A percentile compares a stretch with the other conserved stretches of the same genome.
Evolutionary conservation across 1,140 invertebrate species (phyloP).

Genomic region (Listronotus bonariensis): DNA sequence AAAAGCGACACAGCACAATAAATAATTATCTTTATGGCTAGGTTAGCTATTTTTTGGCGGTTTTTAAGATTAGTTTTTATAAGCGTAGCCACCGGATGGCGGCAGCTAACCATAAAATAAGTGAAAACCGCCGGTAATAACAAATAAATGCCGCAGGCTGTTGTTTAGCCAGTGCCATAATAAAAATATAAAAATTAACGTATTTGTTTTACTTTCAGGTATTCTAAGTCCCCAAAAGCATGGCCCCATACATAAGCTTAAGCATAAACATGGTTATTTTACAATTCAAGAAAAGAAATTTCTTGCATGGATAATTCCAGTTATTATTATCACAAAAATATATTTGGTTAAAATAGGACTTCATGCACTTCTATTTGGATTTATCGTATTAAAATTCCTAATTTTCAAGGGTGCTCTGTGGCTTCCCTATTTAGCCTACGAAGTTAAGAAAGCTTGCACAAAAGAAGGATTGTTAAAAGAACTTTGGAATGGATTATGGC

Average conservation of each 20-base stretch:
- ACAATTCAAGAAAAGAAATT: constrained; percentile 23
- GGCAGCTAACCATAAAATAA: too few species aligned
- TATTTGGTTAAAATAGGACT: constrained; percentile 34
- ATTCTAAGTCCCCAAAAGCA: too few species aligned
- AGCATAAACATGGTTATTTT: constrained; percentile 7
- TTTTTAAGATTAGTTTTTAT: too few species aligned
- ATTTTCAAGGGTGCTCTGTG: constrained; percentile 33
- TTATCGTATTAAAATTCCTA: constrained; percentile 27
- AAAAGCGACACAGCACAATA: too few species aligned
- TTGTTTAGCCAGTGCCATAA: too few species aligned
- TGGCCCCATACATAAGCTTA: neutral
- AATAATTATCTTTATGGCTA: too few species aligned
- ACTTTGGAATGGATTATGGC: constrained; percentile 32
- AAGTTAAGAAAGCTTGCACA: constrained; percentile 27
- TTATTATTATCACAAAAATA: constrained; percentile 27
- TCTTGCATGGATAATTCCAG: constrained; percentile 23
- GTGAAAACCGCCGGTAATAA: too few species aligned
- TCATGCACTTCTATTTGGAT: constrained; percentile 33
- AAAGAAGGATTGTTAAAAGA: constrained; percentile 33
- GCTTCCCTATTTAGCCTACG: constrained; percentile 27
- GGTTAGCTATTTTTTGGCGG: too few species aligned
- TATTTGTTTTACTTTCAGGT: too few species aligned
- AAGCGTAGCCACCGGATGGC: too few species aligned
- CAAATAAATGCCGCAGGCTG: too few species aligned
- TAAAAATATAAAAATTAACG: too few species aligned